Conservation (phyloP, 2,113 vertebrate genomes). For the Dinomys branickii region DNA sequence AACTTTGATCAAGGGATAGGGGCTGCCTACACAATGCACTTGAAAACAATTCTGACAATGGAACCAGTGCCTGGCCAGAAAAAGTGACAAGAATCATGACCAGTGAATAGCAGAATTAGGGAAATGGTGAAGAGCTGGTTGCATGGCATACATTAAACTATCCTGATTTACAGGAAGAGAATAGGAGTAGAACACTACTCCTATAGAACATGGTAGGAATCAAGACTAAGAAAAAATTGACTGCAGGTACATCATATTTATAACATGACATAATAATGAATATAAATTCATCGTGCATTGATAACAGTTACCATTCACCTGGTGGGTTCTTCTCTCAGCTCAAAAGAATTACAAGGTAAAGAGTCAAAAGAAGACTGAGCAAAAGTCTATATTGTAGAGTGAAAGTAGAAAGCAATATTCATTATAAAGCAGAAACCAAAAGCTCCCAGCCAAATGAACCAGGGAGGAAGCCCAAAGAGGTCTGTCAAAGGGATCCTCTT, state of each 20-base stretch:
- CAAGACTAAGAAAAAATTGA: not conserved
- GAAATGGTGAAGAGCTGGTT: not conserved
- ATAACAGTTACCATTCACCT: not conserved
- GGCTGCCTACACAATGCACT: not conserved
- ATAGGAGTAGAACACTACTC: too few relatives aligned
- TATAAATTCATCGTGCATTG: not conserved
- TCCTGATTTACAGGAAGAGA: not conserved
- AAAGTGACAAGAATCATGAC: not conserved
- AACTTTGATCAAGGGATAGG: not conserved
- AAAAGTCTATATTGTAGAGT: not conserved
- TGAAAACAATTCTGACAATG: not conserved
- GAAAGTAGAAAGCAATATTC: not conserved
- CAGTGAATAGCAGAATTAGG: not conserved
- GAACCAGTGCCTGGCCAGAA: not conserved
- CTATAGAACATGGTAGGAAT: not conserved
- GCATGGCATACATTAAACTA: not conserved
- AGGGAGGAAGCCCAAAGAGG: not conserved
- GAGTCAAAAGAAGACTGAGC: not conserved
- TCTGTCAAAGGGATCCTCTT: too few relatives aligned
- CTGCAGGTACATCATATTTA: not conserved
- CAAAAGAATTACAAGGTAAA: not conserved
- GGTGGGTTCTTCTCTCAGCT: not conserved
- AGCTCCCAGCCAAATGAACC: not conserved
- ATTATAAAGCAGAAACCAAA: not conserved
- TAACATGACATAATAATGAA: not conserved